Conservation (phyloP, 2,888 invertebrate genomes). For the Cephus nigrinus region DNA sequence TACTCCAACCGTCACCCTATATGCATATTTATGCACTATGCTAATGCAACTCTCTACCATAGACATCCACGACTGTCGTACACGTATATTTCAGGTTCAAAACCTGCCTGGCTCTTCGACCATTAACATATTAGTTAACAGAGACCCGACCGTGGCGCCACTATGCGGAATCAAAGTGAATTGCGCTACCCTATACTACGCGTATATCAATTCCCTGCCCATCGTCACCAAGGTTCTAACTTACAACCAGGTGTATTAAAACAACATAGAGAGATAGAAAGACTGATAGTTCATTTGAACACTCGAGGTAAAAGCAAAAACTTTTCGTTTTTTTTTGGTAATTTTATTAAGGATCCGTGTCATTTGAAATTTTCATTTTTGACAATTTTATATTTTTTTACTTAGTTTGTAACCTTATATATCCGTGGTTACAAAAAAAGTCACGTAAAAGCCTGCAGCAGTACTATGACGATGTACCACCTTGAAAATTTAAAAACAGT, state of each 20-base stretch:
- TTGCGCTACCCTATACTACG: neutral
- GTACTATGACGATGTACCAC: neutral
- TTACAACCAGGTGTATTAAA: neutral
- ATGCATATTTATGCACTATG: neutral
- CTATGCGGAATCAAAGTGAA: neutral
- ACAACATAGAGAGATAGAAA: neutral
- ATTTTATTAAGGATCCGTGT: neutral
- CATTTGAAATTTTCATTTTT: neutral
- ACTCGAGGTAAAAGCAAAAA: neutral
- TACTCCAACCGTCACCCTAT: neutral
- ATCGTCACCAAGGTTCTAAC: neutral
- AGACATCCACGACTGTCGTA: neutral
- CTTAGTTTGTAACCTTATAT: too few relatives aligned
- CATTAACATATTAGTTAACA: neutral
- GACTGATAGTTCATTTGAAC: neutral
- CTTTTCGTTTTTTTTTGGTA: neutral
- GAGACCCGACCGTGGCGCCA: neutral
- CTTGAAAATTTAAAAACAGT: too few relatives aligned
- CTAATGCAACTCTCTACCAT: neutral
- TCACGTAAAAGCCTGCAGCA: neutral
- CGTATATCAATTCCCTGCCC: neutral
- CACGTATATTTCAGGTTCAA: neutral
- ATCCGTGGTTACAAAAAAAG: neutral
- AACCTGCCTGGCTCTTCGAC: neutral
- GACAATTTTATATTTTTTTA: neutral